These are phyloP conservation scores for Hyppa rectilinea DNA, from an alignment of 2,888 invertebrate genomes.

Conservation along the genomic window DNA sequence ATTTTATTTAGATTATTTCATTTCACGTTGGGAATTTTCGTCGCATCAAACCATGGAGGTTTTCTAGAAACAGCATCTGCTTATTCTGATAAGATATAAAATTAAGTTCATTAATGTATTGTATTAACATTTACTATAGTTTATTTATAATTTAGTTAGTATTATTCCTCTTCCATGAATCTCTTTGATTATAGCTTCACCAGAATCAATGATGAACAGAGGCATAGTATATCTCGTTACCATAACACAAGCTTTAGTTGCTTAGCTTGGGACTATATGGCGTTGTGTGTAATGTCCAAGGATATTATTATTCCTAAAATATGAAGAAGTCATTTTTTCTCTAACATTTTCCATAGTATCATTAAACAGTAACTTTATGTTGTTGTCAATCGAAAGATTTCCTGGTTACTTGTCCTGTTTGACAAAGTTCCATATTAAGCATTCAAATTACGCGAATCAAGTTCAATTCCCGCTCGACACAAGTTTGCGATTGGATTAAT, in stretches of 20 bases:
- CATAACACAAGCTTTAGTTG: no score
- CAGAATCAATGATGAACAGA: no score
- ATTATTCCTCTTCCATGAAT: background rate
- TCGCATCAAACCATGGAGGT: background rate
- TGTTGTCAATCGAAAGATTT: constrained; percentile 23
- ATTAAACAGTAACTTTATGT: constrained; percentile 21
- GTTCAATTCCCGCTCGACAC: constrained; percentile 69
- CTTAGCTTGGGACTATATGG: no score
- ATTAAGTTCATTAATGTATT: background rate
- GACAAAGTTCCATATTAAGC: constrained; percentile 63
- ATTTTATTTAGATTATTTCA: constrained; percentile 51
- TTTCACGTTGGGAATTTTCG: constrained; percentile 21
- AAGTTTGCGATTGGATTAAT: constrained; percentile 73
- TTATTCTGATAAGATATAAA: background rate
- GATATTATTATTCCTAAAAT: no score
- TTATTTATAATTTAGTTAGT: background rate
- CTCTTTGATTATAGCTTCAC: background rate
- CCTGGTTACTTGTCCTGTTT: constrained; percentile 45
- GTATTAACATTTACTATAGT: background rate
- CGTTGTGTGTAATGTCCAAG: no score
- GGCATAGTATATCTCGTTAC: no score
- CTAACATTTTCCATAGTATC: background rate
- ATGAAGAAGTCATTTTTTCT: background rate
- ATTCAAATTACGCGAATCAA: constrained; percentile 65
- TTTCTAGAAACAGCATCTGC: background rate